Base-by-base conservation (phyloP, 2,888 invertebrate genomes). In the Lomographa bimaculata region DNA sequence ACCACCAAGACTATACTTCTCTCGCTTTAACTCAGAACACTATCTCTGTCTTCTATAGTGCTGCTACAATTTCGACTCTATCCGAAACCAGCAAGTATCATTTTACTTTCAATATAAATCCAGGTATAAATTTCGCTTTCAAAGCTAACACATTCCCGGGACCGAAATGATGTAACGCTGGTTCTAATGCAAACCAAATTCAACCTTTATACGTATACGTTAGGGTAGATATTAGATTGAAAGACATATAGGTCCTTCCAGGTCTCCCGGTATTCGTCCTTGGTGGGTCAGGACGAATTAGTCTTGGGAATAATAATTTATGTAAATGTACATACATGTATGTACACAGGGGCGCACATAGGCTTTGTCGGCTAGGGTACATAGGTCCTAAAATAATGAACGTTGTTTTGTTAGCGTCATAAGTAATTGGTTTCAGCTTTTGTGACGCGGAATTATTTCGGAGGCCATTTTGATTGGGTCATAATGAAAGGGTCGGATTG, bases 61-160 rank as follows among this genome's bases (percentile, higher is more conserved):
- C 50, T 33, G 44, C 35, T 23, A 51, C 42, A 81, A 62, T 53
- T 48, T 57, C 57, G 49, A 62, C 68, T 54, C 46, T 76, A 68
- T 46, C 12, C 17, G n/a, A 1, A 23, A 7, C 0, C 2, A 1
- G 30, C 54, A 55, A 54, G 41, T 25, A 7, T 23, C 20, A 24
- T 46, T 57, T 64, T 48, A 10, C 35, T 10, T 36, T 36, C 37
- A 5, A 36, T 10, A 21, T 23, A 27, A 33, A 45, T 46, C 40
- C 54, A 83, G 84, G 86, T 84, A 87, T 77, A 79, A 86, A 82
- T 86, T 86, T 86, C 84, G 81, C 84, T 89, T 87, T 89, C 86
- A 79, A 81, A 84, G 79, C 74, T 71, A 42, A 43, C 42, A 25
- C 39, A 39, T 28, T 5, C 28, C 21, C 17, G 46, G 39, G 29